These are phyloP conservation scores for Eristalis intricaria DNA, from an alignment of 2,888 invertebrate genomes.

Conservation along the genomic window DNA sequence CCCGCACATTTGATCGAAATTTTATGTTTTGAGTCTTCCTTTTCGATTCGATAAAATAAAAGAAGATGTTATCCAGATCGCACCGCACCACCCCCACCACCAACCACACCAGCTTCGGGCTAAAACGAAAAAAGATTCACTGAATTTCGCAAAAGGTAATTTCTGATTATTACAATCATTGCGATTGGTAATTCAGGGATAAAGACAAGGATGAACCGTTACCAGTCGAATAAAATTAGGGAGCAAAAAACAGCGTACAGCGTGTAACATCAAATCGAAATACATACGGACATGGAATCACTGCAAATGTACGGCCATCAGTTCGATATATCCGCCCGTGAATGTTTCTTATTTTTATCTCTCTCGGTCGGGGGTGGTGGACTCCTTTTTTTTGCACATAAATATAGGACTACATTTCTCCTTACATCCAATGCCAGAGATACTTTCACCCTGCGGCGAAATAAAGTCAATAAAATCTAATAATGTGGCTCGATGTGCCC, in stretches of 20 bases:
- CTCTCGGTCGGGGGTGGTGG: constrained; percentile 36
- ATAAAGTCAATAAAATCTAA: constrained; percentile 72
- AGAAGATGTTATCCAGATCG: constrained; percentile 66
- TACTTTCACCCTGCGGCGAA: constrained; percentile 34
- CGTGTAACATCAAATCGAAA: constrained; percentile 38
- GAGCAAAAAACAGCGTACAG: not conserved
- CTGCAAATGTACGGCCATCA: constrained; percentile 59
- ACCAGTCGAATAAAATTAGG: constrained; percentile 60
- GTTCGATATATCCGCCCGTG: constrained; percentile 49
- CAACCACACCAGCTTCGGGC: not conserved
- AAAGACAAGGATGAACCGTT: constrained; percentile 64
- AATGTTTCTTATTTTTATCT: constrained; percentile 69
- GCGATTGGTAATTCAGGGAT: constrained; percentile 69
- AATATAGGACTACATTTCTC: constrained; percentile 22
- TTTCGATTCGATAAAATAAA: constrained; percentile 61
- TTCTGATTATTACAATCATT: constrained; percentile 72
- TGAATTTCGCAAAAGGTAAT: constrained; percentile 69
- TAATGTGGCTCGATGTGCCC: constrained; percentile 66
- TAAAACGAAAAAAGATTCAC: constrained; percentile 31
- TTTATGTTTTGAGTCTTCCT: constrained; percentile 33
- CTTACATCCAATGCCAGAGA: not conserved
- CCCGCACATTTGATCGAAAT: constrained; percentile 13
- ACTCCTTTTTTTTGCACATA: constrained; percentile 33
- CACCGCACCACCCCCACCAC: constrained; percentile 30
- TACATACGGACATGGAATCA: constrained; percentile 56